A percentile compares a stretch with the other conserved stretches of the same genome.
phyloP scores from a whole-genome alignment of 2,113 vertebrate genomes.

The Tyrannus savana region DNA sequence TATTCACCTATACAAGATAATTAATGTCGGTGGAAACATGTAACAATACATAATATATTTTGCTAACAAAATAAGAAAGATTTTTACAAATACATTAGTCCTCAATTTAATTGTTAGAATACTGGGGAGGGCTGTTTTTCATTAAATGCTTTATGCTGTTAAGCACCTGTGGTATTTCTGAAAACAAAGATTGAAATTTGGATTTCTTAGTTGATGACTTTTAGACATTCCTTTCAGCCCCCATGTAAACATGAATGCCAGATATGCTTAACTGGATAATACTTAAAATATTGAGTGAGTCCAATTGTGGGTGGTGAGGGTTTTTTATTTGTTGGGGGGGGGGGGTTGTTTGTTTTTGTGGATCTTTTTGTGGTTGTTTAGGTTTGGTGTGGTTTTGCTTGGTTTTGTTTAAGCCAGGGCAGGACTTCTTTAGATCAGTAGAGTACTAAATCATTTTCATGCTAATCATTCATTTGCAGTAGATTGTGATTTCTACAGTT shows the following conservation, averaged over 20 bases:
- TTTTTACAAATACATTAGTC: background rate
- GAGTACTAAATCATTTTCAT: background rate
- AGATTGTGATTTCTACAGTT: background rate
- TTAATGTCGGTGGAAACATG: background rate
- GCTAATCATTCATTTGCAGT: background rate
- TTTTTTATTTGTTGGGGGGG: background rate
- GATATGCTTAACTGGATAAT: background rate
- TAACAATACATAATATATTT: background rate
- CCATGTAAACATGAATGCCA: background rate
- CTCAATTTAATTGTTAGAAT: background rate
- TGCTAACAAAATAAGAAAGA: background rate
- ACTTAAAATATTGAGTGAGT: background rate
- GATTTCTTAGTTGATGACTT: constrained; percentile 1
- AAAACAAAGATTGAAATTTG: constrained; percentile 7
- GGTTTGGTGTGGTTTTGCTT: background rate
- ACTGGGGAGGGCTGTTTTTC: background rate
- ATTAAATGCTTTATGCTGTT: background rate
- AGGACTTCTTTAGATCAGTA: background rate
- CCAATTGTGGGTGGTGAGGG: background rate
- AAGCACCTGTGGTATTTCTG: background rate
- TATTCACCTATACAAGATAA: background rate
- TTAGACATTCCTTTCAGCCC: background rate
- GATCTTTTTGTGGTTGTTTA: background rate
- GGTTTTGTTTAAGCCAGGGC: background rate
- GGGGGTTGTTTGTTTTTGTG: background rate